Base-by-base conservation (phyloP, 2,888 invertebrate genomes). In the Polyploca ridens region DNA sequence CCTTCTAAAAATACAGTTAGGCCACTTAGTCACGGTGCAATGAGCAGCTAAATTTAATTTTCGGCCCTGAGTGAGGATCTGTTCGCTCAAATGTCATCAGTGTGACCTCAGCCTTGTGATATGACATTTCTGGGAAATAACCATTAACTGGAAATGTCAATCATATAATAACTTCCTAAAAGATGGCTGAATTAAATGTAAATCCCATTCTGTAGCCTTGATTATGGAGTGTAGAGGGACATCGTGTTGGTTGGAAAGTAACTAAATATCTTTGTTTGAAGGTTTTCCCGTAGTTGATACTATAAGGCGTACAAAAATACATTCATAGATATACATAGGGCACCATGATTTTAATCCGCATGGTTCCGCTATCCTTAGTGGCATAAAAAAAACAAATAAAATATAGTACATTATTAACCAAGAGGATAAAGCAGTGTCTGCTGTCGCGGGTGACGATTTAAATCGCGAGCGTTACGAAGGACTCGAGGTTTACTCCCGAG, bases 21-120 rank as follows among this genome's bases (percentile, higher is more conserved):
- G 14, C 38, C 38, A 33, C 27, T 61, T 61, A 61, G 61, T 61
- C 27, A 61, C 61, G 61, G 61, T 41, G 61, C 44, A 61, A 16
- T 41, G 61, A 61, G 13, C 61, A 44, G 27, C 6, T 16, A 49
- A 62, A 62, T 54, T 62, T 62, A 54, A 33, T 58, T 63, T 41
- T 44, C 44, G 63, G 7, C 59, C 46, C 4, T 58, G 58, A 33
- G 41, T n/a, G 33, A 44, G 41, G 41, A 58, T 58, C 41, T 13
- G 0, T 13, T 41, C 41, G 44, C 14, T 41, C 58, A 38, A 63
- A 63, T 63, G 41, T n/a, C 62, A 54, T 49, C 14, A 33, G 14
- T 46, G 19, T 54, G 62, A 54, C 62, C 62, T 62, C 35, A 33
- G 13, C 41, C 13, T 13, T 41, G 49, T 7, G 6, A 19, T 14